phyloP scores from a whole-genome alignment of 2,113 vertebrate genomes.

The Silurus meridionalis region DNA sequence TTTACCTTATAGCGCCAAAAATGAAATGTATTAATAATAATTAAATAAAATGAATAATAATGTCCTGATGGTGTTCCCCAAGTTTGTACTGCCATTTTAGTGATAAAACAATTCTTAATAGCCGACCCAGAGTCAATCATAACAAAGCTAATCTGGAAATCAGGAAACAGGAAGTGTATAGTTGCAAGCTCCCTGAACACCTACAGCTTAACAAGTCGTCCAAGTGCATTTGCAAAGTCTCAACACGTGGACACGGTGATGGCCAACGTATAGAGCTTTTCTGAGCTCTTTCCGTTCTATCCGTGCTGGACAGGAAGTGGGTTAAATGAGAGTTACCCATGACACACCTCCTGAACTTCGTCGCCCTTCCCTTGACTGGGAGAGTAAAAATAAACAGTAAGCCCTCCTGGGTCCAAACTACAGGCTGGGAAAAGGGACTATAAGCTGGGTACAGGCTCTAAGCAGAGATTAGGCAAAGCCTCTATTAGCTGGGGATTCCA shows the following conservation, averaged over 20 bases:
- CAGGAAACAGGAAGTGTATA: constrained; percentile 2
- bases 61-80: too few species aligned
- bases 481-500: constrained; percentile 75
- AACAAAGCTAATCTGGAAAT: background rate
- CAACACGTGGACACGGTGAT: background rate
- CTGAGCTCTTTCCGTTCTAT: background rate
- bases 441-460: constrained; percentile 72
- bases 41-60: too few species aligned
- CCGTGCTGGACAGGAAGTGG: background rate
- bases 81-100: too few species aligned
- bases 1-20: too few species aligned
- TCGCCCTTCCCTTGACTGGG: constrained; percentile 47
- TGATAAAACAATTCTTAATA: background rate
- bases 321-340: constrained; percentile 22
- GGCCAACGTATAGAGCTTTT: background rate
- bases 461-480: constrained; percentile 79
- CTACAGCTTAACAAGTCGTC: constrained; percentile 10
- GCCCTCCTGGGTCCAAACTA: constrained; percentile 61
- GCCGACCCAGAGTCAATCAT: background rate
- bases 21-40: too few species aligned
- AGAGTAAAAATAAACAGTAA: constrained; percentile 77
- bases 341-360: constrained; percentile 31
- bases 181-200: background rate
- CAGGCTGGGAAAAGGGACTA: constrained; percentile 61
- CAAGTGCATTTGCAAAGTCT: background rate